Conservation (phyloP, 2,888 invertebrate genomes). For the Dryococelus australis region DNA sequence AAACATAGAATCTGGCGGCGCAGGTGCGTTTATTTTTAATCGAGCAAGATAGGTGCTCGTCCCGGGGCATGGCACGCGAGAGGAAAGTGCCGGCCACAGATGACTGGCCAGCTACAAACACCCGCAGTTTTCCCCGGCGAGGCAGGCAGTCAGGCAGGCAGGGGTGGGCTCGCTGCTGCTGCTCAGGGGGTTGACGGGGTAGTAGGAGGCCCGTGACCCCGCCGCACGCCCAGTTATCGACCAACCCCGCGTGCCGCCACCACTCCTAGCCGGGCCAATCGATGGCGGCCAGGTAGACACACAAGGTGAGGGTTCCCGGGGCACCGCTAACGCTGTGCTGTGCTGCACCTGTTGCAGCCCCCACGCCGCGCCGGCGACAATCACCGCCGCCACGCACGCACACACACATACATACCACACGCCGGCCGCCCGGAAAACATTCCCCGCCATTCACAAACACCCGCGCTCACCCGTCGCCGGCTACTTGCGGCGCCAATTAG, state of each 20-base stretch:
- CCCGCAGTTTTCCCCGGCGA: neutral
- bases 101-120: too few species aligned
- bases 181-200: too few species aligned
- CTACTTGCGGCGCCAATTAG: too few species aligned
- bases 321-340: neutral
- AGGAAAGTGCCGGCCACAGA: too few species aligned
- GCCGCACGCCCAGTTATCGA: slow-evolving; percentile 11
- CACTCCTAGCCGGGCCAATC: slow-evolving; percentile 22
- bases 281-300: slow-evolving; percentile 35
- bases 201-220: neutral
- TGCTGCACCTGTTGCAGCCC: neutral
- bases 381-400: neutral
- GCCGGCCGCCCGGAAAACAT: neutral
- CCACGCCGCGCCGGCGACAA: neutral
- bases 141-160: neutral
- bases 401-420: neutral
- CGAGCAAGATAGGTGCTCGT: too few species aligned
- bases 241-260: neutral
- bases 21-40: too few species aligned
- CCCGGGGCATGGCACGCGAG: too few species aligned
- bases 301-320: neutral
- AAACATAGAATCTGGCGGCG: too few species aligned
- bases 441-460: too few species aligned
- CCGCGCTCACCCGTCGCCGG: too few species aligned
- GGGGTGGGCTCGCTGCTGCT: too few species aligned